phyloP scores from a whole-genome alignment of 2,113 vertebrate species.

The Scomber japonicus region DNA sequence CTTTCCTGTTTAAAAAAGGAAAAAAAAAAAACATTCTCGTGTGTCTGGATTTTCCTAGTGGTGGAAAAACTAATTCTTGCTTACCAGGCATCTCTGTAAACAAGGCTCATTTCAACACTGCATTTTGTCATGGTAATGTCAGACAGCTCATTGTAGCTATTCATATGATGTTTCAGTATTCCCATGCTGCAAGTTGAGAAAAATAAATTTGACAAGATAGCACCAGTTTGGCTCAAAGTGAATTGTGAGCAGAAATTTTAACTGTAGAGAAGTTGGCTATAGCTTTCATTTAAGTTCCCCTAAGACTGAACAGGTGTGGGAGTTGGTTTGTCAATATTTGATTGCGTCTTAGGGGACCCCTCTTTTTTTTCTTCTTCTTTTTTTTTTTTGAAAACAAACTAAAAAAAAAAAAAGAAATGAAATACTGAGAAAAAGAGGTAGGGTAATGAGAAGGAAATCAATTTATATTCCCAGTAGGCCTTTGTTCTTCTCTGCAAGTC shows the following conservation, averaged over 20 bases:
- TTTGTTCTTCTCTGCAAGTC: constrained; percentile 9
- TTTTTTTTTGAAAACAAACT: background rate
- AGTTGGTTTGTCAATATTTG: constrained; percentile 32
- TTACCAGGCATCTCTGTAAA: constrained; percentile 53
- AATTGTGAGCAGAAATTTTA: constrained; percentile 21
- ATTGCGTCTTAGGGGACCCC: constrained; percentile 9
- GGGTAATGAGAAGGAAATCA: constrained; percentile 11
- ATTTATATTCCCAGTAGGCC: constrained; percentile 21
- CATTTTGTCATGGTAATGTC: constrained; percentile 44
- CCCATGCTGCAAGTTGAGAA: constrained; percentile 17
- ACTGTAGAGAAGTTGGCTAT: constrained; percentile 35
- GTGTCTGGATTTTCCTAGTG: constrained; percentile 36
- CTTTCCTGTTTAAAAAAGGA: constrained; percentile 17
- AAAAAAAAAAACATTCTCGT: constrained; percentile 32
- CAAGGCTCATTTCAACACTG: constrained; percentile 18
- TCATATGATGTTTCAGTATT: constrained; percentile 46
- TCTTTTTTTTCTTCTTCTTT: background rate
- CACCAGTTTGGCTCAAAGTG: constrained; percentile 37
- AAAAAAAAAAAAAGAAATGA: constrained; percentile 25
- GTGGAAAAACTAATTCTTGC: constrained; percentile 35
- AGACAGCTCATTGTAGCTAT: constrained; percentile 38
- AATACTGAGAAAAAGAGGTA: constrained; percentile 23
- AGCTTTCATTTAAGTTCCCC: constrained; percentile 31
- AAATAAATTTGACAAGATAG: constrained; percentile 33
- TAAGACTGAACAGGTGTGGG: constrained; percentile 28